These are phyloP conservation scores for Drosophila carrolli DNA, from an alignment of 1,140 invertebrate genomes.

Conservation along the genomic window DNA sequence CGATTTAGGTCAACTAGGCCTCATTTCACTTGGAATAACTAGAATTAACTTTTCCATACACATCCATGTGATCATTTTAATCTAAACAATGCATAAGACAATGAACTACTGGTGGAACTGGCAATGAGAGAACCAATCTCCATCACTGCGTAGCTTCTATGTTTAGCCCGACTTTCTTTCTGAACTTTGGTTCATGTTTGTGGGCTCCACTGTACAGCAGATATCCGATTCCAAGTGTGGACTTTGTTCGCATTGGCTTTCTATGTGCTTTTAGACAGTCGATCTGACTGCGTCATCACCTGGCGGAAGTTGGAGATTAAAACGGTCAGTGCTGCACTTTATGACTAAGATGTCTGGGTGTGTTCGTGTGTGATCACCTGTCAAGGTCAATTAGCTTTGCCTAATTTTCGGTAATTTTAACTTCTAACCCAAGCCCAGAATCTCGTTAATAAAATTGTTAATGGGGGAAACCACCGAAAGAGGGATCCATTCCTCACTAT, in stretches of 20 bases:
- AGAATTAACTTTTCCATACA: slow-evolving; percentile 15
- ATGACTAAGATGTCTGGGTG: slow-evolving; percentile 16
- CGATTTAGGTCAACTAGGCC: background rate
- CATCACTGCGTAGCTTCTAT: background rate
- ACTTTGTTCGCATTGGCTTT: slow-evolving; percentile 31
- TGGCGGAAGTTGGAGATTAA: slow-evolving; percentile 71
- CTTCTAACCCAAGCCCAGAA: background rate
- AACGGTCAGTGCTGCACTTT: slow-evolving; percentile 66
- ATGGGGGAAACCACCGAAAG: background rate
- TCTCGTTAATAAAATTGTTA: background rate
- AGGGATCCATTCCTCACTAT: background rate
- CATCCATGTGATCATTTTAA: background rate
- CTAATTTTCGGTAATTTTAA: slow-evolving; percentile 68
- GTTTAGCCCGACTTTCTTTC: background rate
- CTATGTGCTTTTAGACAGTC: slow-evolving; percentile 16
- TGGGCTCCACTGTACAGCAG: slow-evolving; percentile 2
- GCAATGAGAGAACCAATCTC: too few species aligned
- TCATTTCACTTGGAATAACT: background rate
- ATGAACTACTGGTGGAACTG: slow-evolving; percentile 34
- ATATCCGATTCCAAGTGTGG: slow-evolving; percentile 11
- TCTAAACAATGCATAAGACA: slow-evolving; percentile 49
- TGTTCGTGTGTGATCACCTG: slow-evolving; percentile 36
- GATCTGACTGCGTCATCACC: slow-evolving; percentile 40
- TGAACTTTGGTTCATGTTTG: background rate
- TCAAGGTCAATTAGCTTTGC: slow-evolving; percentile 71